Percentiles rank a stretch among this genome's conserved stretches.
Evolutionary conservation across 2,797 vertebrate genomes (phyloP).

Genomic region (Acanthiza pusilla): DNA sequence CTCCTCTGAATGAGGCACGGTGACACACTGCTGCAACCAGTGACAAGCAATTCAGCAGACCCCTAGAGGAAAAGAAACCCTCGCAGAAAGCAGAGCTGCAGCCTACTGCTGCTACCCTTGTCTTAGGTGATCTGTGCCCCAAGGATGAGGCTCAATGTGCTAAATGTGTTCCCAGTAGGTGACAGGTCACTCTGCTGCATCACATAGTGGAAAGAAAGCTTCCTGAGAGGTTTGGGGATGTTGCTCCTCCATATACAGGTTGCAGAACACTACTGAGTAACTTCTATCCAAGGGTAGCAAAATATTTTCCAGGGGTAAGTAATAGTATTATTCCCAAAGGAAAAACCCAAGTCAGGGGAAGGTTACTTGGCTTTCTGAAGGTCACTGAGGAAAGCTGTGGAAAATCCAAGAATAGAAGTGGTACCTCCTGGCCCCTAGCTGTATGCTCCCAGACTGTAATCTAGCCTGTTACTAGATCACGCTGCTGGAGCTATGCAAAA

Average conservation of each 20-base stretch:
- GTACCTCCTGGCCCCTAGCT: not conserved
- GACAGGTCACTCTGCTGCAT: not conserved
- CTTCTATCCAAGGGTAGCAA: not conserved
- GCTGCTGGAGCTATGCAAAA: slow-evolving; percentile 8
- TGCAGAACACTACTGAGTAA: not conserved
- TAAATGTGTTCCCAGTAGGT: not conserved
- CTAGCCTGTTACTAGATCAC: not conserved
- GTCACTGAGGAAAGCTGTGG: not conserved
- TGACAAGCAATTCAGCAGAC: accelerated
- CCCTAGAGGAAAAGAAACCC: not conserved
- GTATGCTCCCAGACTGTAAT: not conserved
- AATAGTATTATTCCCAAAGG: not conserved
- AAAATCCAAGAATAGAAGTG: not conserved
- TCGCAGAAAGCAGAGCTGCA: not conserved
- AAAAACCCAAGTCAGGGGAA: not conserved
- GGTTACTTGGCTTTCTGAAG: not conserved
- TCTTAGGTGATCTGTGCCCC: not conserved
- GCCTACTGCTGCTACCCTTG: not conserved
- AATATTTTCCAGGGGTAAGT: not conserved
- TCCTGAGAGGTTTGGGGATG: not conserved
- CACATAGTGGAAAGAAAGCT: not conserved
- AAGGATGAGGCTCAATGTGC: not conserved
- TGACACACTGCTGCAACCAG: not conserved
- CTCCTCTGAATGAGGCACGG: not conserved
- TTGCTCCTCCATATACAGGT: not conserved